Base-by-base conservation (phyloP, 1,140 invertebrate genomes). In the Nasonia longicornis region DNA sequence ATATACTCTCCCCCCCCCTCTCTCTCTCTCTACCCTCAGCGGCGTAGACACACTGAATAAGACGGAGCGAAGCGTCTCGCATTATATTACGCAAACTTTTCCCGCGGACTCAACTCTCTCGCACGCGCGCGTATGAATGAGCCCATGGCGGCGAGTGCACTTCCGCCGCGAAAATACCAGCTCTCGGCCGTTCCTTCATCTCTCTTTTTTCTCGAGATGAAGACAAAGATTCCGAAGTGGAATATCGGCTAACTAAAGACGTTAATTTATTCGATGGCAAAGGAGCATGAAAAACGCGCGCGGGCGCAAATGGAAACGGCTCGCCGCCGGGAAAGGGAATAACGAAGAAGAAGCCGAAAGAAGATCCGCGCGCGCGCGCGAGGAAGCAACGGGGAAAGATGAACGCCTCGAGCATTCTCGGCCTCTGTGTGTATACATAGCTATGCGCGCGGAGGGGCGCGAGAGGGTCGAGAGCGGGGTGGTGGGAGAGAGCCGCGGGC, bases 191-290 rank as follows among this genome's bases (percentile, higher is more conserved):
- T 80, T 84, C 82, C 84, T 86, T 85, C 85, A 83, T 85, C 38
- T 42, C 38, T 8, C 8, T 42, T 38, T 38, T 38, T 38, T 84
- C 77, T 67, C 77, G 78, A 82, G 82, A 83, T 66, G 67, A 85
- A 85, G 76, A 85, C 82, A 85, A 85, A 86, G 82, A 77, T 63
- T 58, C 70, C 70, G 64, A 48, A 78, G 52, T 74, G 73, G 85
- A 87, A 86, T 88, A 89, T 88, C 85, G 87, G 85, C 84, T 87
- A 87, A 88, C 85, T 88, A 85, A 89, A 88, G 87, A 88, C 86
- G 86, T 88, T 88, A 89, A 89, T 89, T 89, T 88, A 89, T 88
- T 89, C 87, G 85, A 88, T 87, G 85, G 85, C 83, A 81, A 85
- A 85, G 84, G 77, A 84, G 85, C 83, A 86, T 82, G 85, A 88